These are phyloP conservation scores for Corydoras maculifer DNA, from an alignment of 2,113 vertebrate species.

Conservation along the genomic window DNA sequence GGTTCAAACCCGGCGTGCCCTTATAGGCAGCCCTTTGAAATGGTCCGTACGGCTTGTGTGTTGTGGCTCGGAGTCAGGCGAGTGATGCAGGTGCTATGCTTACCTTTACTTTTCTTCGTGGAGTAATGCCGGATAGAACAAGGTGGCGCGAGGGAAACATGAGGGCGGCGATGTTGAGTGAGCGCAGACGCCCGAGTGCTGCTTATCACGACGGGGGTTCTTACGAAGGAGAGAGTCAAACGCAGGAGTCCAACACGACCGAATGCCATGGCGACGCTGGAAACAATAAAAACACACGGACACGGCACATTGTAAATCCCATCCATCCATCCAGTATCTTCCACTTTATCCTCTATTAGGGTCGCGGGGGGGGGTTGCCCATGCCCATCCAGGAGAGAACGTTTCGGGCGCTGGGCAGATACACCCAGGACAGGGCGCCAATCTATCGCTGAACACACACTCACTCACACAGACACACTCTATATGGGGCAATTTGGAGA, in stretches of 20 bases:
- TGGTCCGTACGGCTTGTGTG: background rate
- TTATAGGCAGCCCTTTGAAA: slow-evolving; percentile 31
- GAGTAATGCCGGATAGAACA: slow-evolving; percentile 68
- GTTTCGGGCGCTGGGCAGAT: too few species aligned
- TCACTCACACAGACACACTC: too few species aligned
- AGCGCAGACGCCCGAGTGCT: slow-evolving; percentile 9
- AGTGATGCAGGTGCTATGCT: slow-evolving; percentile 35
- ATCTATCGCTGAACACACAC: too few species aligned
- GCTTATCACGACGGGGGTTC: slow-evolving; percentile 35
- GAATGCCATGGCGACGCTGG: slow-evolving; percentile 59
- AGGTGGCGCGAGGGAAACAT: slow-evolving; percentile 12
- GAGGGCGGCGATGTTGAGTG: slow-evolving; percentile 35
- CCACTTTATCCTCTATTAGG: too few species aligned
- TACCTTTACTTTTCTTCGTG: slow-evolving; percentile 85
- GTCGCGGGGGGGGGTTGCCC: too few species aligned
- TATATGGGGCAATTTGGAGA: too few species aligned
- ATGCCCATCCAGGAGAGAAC: too few species aligned
- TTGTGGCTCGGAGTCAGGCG: slow-evolving; percentile 20
- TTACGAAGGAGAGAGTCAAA: slow-evolving; percentile 36
- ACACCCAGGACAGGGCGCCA: too few species aligned
- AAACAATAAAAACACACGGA: background rate
- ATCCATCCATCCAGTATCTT: too few species aligned
- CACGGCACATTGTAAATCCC: too few species aligned
- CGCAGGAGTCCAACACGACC: slow-evolving; percentile 60
- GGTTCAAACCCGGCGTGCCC: slow-evolving; percentile 11